phyloP scores from a whole-genome alignment of 2,797 vertebrate species.

The Pseudotriccus pelzelni region DNA sequence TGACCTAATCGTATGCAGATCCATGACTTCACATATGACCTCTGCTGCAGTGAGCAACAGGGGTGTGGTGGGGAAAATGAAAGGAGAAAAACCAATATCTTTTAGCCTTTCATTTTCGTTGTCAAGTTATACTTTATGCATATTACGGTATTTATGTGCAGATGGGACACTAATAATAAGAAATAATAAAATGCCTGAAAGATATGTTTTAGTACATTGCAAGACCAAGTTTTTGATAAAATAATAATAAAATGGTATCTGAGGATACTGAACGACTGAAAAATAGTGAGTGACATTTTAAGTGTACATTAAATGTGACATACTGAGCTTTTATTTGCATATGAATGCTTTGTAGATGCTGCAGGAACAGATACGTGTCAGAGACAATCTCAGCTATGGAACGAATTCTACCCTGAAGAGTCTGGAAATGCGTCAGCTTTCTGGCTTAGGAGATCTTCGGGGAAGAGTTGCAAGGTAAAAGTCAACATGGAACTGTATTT shows the following conservation, averaged over 20 bases:
- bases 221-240: not conserved
- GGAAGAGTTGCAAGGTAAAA: slow-evolving; percentile 79
- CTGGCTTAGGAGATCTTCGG: slow-evolving; percentile 78
- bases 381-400: slow-evolving; percentile 79
- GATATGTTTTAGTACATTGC: not conserved
- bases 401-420: slow-evolving; percentile 81
- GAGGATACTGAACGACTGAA: not conserved
- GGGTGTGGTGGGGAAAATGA: not conserved
- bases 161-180: not conserved
- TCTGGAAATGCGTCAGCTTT: slow-evolving; percentile 79
- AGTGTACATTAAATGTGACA: not conserved
- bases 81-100: not conserved
- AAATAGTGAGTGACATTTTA: slow-evolving; percentile 26
- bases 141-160: not conserved
- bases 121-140: not conserved
- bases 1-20: not conserved
- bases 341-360: slow-evolving; percentile 69
- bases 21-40: not conserved
- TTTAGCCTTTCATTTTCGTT: not conserved
- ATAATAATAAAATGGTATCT: not conserved
- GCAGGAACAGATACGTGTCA: slow-evolving; percentile 80
- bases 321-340: slow-evolving; percentile 33
- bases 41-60: not conserved
- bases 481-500: not conserved
- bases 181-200: not conserved